These are phyloP conservation scores for human DNA, from an alignment of 2,113 vertebrate species.

Conservation along the genomic window GRCh38 chr17:49352501-49353000, in stretches of 20 bases:
- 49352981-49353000: not conserved
- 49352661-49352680: not conserved
- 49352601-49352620: not conserved
- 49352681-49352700: not conserved
- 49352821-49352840: not conserved
- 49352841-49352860: not conserved
- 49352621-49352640: not conserved
- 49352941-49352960: not conserved
- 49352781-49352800: not conserved
- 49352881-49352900: not conserved
- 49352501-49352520: not conserved
- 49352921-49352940: not conserved
- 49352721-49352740: conserved; percentile 11
- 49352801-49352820: not conserved
- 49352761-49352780: not conserved
- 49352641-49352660: not conserved
- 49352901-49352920: not conserved
- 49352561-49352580: not conserved
- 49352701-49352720: not conserved
- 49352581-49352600: not conserved
- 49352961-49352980: not conserved
- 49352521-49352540: not conserved
- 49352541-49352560: not conserved
- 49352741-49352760: not conserved
- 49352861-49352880: not conserved